Base-by-base conservation (phyloP, 64 coral and sea anemone genomes). In the Platygyra sinensis region DNA sequence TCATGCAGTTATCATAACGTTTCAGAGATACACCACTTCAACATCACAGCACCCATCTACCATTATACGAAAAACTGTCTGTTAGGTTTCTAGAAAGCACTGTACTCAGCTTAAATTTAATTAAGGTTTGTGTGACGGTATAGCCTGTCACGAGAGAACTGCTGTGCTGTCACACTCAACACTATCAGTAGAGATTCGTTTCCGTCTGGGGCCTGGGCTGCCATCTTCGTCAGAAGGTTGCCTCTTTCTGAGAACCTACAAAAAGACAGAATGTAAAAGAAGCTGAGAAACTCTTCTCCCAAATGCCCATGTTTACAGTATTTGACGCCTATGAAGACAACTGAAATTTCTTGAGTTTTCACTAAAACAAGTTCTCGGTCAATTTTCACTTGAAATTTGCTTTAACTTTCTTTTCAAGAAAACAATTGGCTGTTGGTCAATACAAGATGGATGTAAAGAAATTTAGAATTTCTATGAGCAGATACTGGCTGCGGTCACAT, bases 151-250 rank as follows among this genome's bases (percentile, higher is more conserved):
- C 62, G 81, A 72, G 11, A 85, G 39, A 42, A 50, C 10, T 71
- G 81, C 72, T 36, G 81, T 72, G 63, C 67, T 32, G 22, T 72
- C 81, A 83, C 76, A 57, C 49, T 83, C 80, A 24, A 67, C 80
- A 28, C 36, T 49, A 20, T 85, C 81, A 15, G 63, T 72, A 14
- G 81, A 85, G 38, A 72, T 29, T 18, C 81, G 65, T 67, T 85
- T 85, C n/a, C 61, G 62, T 71, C 81, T 85, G 22, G 81, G 81
- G 2, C 81, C 62, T 71, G 62, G 31, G 28, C 19, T 9, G 33
- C 52, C 81, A 71, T 72, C 60, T 30, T 83, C 81, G 27, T 85
- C 81, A 51, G 81, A 85, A 22, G 61, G 61, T 0, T 42, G 63
- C 31, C 81, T 85, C 81, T 72, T 85, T 51, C 52, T 85, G 0